Evolutionary conservation across 2,888 invertebrate species (phyloP).

Genomic region (Oscheius sp.): DNA sequence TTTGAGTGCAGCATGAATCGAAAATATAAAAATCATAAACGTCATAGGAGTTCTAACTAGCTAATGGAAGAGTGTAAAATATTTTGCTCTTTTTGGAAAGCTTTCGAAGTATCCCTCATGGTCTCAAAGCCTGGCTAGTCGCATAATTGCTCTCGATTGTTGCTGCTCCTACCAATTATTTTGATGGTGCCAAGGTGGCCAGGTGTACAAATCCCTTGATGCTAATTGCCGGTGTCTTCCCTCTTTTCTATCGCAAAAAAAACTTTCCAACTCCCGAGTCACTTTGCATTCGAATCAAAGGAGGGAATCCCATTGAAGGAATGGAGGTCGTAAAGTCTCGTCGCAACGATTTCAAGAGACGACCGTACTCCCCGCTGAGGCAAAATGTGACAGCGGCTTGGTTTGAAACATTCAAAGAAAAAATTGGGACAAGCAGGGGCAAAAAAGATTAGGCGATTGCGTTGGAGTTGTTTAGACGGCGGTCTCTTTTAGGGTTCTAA

Average conservation of each 20-base stretch:
- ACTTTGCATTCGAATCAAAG: constrained; percentile 15
- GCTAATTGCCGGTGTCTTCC: constrained; percentile 18
- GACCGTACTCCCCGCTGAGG: not conserved
- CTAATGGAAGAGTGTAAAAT: too few relatives aligned
- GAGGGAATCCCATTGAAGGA: not conserved
- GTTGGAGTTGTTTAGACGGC: constrained; percentile 2
- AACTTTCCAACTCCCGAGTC: not conserved
- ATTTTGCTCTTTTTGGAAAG: too few relatives aligned
- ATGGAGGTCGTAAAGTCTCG: constrained; percentile 13
- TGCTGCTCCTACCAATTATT: constrained; percentile 18
- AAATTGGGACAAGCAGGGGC: not conserved
- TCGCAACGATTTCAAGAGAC: not conserved
- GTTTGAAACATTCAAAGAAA: not conserved
- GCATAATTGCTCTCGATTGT: constrained; percentile 17
- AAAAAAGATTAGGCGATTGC: not conserved
- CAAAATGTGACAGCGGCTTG: constrained; percentile 11
- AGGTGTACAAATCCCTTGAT: constrained; percentile 23
- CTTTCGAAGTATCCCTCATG: too few relatives aligned
- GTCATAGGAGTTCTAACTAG: too few relatives aligned
- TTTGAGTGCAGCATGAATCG: too few relatives aligned
- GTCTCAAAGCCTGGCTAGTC: too few relatives aligned
- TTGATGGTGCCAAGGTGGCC: constrained; percentile 15
- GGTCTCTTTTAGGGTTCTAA: constrained; percentile 1
- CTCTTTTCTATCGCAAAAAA: not conserved
- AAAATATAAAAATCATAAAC: too few relatives aligned